Percentiles rank a stretch among this genome's conserved stretches.
These are phyloP conservation scores for Pseudomyrmex sp. DNA, from an alignment of 1,140 invertebrate species.

Conservation along the genomic window DNA sequence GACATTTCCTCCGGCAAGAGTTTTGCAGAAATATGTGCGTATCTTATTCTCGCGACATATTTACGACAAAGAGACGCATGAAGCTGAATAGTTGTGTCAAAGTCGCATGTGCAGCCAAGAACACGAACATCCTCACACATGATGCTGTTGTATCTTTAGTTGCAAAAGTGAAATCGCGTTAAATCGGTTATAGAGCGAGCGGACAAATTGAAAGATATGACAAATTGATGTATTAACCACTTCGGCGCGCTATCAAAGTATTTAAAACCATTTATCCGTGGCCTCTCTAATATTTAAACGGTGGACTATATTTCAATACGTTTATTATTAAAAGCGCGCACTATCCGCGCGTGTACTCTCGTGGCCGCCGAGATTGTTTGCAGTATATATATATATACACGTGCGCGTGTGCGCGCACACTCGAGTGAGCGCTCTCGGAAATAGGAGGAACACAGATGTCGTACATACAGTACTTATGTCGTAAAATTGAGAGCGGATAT, in stretches of 20 bases:
- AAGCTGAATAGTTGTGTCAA: constrained; percentile 36
- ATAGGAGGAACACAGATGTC: constrained; percentile 17
- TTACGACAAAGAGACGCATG: constrained; percentile 12
- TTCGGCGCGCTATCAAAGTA: not conserved
- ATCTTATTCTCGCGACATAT: constrained; percentile 22
- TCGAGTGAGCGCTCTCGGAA: not conserved
- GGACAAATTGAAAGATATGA: not conserved
- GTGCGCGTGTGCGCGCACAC: not conserved
- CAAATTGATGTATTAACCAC: not conserved
- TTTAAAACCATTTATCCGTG: not conserved
- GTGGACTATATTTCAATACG: not conserved
- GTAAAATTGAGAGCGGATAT: constrained; percentile 39
- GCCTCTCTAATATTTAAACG: not conserved
- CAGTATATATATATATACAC: not conserved
- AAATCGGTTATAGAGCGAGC: not conserved
- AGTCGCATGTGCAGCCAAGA: not conserved
- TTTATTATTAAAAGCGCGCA: constrained; percentile 1
- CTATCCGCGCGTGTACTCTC: not conserved
- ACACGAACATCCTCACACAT: no score
- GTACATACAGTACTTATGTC: constrained; percentile 33
- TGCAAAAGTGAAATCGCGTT: not conserved
- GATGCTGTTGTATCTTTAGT: no score
- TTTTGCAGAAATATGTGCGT: constrained; percentile 32
- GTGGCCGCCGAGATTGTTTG: not conserved
- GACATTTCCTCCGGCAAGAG: not conserved